phyloP scores from a whole-genome alignment of 1,140 invertebrate species.

The Polyergus mexicanus region DNA sequence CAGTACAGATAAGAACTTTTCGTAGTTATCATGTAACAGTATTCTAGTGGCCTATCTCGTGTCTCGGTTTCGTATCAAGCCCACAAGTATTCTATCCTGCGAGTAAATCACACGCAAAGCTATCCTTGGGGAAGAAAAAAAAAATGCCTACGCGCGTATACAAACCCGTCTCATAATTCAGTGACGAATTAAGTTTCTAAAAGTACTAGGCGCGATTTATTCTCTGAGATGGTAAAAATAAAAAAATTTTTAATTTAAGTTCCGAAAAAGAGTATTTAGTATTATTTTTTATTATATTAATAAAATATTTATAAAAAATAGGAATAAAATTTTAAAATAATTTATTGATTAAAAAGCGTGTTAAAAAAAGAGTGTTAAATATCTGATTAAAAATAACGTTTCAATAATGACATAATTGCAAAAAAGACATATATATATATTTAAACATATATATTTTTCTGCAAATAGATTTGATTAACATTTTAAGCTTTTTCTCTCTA shows the following conservation, averaged over 20 bases:
- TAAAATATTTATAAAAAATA: slow-evolving; percentile 1
- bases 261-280: not conserved
- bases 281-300: slow-evolving; percentile 8
- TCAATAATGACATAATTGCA: not conserved
- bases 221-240: not conserved
- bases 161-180: slow-evolving; percentile 10
- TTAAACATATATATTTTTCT: no score
- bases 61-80: slow-evolving; percentile 32
- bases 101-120: slow-evolving; percentile 43
- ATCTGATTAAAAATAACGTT: not conserved
- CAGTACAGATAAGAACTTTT: slow-evolving; percentile 51
- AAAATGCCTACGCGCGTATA: slow-evolving; percentile 18
- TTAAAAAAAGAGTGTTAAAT: not conserved
- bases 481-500: not conserved
- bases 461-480: not conserved
- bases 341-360: slow-evolving; percentile 3
- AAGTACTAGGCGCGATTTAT: not conserved
- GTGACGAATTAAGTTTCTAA: not conserved
- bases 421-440: not conserved
- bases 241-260: not conserved
- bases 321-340: no score
- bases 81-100: slow-evolving; percentile 24
- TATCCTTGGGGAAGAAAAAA: slow-evolving; percentile 22
- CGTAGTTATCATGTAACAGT: slow-evolving; percentile 33
- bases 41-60: slow-evolving; percentile 23